A percentile compares a stretch with the other conserved stretches of the same genome.
Evolutionary conservation across 2,888 invertebrate genomes (phyloP).

Genomic region (Thereva unica): DNA sequence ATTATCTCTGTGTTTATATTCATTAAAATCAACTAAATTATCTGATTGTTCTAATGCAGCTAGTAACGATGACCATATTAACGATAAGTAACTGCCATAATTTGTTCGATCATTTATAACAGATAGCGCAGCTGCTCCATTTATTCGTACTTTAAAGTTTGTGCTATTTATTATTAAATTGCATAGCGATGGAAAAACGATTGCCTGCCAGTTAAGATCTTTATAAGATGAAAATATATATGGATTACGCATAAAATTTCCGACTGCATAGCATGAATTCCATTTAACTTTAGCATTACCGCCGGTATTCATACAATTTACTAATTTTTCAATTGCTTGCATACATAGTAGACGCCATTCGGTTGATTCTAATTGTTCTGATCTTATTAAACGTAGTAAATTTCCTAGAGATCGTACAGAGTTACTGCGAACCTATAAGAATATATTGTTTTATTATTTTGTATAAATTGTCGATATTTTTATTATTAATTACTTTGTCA

Average conservation of each 20-base stretch:
- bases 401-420: conserved; percentile 82
- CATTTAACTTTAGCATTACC: conserved; percentile 86
- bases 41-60: conserved; percentile 77
- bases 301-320: conserved; percentile 71
- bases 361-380: conserved; percentile 58
- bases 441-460: background rate
- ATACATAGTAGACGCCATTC: conserved; percentile 63
- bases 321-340: conserved; percentile 67
- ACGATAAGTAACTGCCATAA: conserved; percentile 66
- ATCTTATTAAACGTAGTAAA: conserved; percentile 68
- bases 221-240: conserved; percentile 48
- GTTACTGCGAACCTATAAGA: conserved; percentile 59
- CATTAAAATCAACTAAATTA: conserved; percentile 78
- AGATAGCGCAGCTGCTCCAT: conserved; percentile 77
- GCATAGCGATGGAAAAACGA: conserved; percentile 69
- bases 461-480: background rate
- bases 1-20: conserved; percentile 83
- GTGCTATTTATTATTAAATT: conserved; percentile 71
- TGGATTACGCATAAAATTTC: conserved; percentile 74
- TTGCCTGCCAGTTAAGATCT: conserved; percentile 59
- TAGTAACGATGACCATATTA: conserved; percentile 73
- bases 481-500: conserved; percentile 70
- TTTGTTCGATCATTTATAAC: conserved; percentile 64
- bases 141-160: conserved; percentile 89
- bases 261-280: conserved; percentile 90